Evolutionary conservation across 2,888 invertebrate species (phyloP).

Genomic region (Drepanosiphum platanoidis): DNA sequence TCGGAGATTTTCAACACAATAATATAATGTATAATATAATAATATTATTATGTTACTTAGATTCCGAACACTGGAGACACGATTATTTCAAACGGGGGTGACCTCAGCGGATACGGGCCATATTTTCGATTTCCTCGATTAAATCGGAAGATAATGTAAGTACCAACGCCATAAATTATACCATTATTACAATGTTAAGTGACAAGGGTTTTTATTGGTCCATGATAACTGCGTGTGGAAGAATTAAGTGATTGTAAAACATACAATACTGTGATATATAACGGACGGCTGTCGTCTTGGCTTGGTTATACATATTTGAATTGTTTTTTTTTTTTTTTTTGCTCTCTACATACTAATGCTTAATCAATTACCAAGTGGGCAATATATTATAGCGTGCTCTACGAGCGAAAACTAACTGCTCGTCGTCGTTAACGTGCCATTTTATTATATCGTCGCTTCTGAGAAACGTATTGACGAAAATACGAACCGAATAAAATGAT

Average conservation of each 20-base stretch:
- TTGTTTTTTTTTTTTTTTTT: too few relatives aligned
- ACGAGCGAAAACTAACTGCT: neutral
- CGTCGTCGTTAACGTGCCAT: too few relatives aligned
- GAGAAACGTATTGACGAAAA: neutral
- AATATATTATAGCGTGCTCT: neutral
- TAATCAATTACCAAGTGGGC: neutral
- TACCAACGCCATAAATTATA: neutral
- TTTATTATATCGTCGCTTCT: too few relatives aligned
- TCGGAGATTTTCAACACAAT: slow-evolving; percentile 3
- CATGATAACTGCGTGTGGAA: neutral
- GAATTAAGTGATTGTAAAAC: neutral
- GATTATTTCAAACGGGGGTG: slow-evolving; percentile 7
- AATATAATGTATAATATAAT: too few relatives aligned
- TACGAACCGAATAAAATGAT: neutral
- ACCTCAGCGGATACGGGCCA: neutral
- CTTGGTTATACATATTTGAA: neutral
- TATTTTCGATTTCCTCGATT: slow-evolving; percentile 16
- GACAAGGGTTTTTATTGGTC: neutral
- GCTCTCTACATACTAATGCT: neutral
- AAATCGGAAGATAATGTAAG: slow-evolving; percentile 7
- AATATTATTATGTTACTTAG: neutral
- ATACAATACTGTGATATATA: neutral
- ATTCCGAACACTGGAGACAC: neutral
- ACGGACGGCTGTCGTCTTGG: neutral
- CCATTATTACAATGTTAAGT: neutral